Evolutionary conservation across 2,113 vertebrate genomes (phyloP).

Genomic region (Numida meleagris): DNA sequence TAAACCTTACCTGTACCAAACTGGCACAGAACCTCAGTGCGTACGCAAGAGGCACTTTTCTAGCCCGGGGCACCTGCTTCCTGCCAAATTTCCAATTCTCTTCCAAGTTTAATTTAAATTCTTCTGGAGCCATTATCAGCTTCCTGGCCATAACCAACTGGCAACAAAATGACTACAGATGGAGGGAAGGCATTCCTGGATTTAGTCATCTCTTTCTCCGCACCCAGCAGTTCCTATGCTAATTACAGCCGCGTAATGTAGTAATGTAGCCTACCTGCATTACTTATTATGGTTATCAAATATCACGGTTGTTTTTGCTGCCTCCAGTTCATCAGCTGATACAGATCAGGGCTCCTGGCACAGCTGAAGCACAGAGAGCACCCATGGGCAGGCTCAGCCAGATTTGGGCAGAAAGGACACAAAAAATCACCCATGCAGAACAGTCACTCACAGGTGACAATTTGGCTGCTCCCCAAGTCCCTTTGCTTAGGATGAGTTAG

Average conservation of each 20-base stretch:
- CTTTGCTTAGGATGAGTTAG: background rate
- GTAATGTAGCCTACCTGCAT: background rate
- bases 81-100: background rate
- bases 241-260: background rate
- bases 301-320: background rate
- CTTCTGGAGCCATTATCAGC: background rate
- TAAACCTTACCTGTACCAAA: background rate
- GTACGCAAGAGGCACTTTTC: background rate
- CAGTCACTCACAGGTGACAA: background rate
- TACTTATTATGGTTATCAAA: background rate
- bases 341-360: background rate
- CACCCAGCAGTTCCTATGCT: background rate
- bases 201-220: constrained; percentile 1
- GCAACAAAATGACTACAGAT: background rate
- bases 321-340: background rate
- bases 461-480: background rate
- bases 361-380: background rate
- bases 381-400: background rate
- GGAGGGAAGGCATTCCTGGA: background rate
- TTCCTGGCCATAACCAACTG: background rate
- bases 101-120: background rate
- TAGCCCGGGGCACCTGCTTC: background rate
- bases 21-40: background rate
- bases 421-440: background rate
- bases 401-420: background rate